Conservation (phyloP, 2,888 invertebrate genomes). For the Acleris sparsana region DNA sequence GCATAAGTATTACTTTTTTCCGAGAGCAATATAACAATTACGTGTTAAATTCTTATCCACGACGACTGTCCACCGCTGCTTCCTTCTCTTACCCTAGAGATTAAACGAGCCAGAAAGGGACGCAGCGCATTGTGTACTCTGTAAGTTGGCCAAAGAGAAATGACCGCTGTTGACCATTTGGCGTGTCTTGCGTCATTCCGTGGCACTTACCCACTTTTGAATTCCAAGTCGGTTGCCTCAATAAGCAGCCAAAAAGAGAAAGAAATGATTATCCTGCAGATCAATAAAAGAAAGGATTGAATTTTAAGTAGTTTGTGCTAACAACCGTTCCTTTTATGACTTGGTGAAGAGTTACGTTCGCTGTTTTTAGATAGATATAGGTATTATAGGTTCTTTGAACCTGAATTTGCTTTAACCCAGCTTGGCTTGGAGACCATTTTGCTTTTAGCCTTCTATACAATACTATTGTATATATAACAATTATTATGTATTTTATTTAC, state of each 20-base stretch:
- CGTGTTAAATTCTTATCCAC: constrained; percentile 22
- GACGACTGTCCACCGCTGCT: constrained; percentile 7
- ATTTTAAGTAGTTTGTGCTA: constrained; percentile 3
- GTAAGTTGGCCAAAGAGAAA: constrained; percentile 83
- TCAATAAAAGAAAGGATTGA: constrained; percentile 1
- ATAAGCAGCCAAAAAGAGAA: constrained; percentile 12
- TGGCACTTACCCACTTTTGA: constrained; percentile 55
- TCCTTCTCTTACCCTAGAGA: constrained; percentile 13
- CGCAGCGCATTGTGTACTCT: constrained; percentile 44
- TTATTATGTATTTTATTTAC: too few species aligned
- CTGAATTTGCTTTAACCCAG: too few species aligned
- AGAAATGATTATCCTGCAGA: constrained; percentile 2
- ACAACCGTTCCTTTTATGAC: background rate
- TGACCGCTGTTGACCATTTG: constrained; percentile 80
- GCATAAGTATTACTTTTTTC: constrained; percentile 12
- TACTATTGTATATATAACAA: too few species aligned
- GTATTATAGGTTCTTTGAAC: too few species aligned
- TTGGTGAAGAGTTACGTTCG: background rate
- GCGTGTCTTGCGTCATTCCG: constrained; percentile 73
- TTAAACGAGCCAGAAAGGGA: constrained; percentile 11
- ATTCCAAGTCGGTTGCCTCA: constrained; percentile 50
- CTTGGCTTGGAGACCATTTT: too few species aligned
- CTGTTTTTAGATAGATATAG: too few species aligned
- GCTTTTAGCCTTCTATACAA: too few species aligned
- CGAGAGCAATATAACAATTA: constrained; percentile 19